Percentiles rank a stretch among this genome's conserved stretches.
These are phyloP conservation scores for Corydoras maculifer DNA, from an alignment of 2,113 vertebrate species.

Conservation along the genomic window DNA sequence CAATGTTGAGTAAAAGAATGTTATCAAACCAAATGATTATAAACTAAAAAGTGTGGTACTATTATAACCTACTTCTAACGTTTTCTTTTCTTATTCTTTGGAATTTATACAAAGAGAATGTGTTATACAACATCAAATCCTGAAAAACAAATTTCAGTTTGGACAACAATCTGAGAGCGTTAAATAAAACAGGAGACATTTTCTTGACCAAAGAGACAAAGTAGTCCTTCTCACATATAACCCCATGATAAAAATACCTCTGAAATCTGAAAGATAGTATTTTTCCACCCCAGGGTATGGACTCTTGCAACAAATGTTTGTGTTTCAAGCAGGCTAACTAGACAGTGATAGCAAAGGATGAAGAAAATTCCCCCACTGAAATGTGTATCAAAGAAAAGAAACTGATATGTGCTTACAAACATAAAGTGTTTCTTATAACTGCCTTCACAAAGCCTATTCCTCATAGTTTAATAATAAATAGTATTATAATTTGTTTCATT, in stretches of 20 bases:
- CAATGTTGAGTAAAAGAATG: constrained; percentile 38
- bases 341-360: constrained; percentile 69
- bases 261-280: constrained; percentile 34
- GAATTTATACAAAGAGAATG: no score
- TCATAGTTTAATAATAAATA: constrained; percentile 50
- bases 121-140: no score
- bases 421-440: constrained; percentile 61
- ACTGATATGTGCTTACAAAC: constrained; percentile 28
- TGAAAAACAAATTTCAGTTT: no score
- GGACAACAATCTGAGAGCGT: no score
- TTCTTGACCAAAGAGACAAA: constrained; percentile 18
- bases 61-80: no score
- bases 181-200: no score
- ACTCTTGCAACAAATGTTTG: constrained; percentile 61
- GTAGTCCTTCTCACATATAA: constrained; percentile 24
- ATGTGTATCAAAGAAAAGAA: constrained; percentile 36
- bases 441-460: constrained; percentile 57
- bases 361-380: constrained; percentile 61
- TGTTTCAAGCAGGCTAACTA: constrained; percentile 64
- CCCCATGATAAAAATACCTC: constrained; percentile 49
- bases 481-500: constrained; percentile 34
- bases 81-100: no score
- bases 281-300: constrained; percentile 65
- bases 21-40: constrained; percentile 14
- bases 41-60: no score